A percentile compares a stretch with the other conserved stretches of the same genome.
These are phyloP conservation scores for Tenrec ecaudatus DNA, from an alignment of 2,113 vertebrate genomes.

Conservation along the genomic window DNA sequence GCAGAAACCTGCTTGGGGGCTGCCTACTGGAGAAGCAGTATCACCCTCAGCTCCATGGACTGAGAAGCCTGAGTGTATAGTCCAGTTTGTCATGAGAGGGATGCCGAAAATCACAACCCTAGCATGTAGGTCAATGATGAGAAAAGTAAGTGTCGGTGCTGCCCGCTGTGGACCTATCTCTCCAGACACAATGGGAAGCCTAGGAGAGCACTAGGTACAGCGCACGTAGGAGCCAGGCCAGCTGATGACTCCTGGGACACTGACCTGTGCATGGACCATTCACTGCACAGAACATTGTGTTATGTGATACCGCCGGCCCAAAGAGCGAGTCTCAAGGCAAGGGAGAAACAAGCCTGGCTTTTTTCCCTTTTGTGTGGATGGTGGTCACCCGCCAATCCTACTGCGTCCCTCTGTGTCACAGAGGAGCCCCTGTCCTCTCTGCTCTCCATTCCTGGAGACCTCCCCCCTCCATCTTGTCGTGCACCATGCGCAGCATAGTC, in stretches of 20 bases:
- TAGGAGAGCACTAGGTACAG: slow-evolving; percentile 17
- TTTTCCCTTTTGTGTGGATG: neutral
- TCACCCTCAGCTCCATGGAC: neutral
- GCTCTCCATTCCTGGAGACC: neutral
- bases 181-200: neutral
- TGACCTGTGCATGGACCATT: neutral
- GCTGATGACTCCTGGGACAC: neutral
- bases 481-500: neutral
- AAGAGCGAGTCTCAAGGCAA: neutral
- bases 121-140: neutral
- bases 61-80: neutral
- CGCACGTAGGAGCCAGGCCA: slow-evolving; percentile 21
- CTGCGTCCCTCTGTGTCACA: neutral
- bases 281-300: neutral
- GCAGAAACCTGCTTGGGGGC: neutral
- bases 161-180: neutral
- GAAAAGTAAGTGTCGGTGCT: neutral
- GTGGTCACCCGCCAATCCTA: neutral
- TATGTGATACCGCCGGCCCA: neutral
- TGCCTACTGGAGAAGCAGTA: neutral
- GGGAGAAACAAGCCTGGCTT: neutral
- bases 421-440: neutral
- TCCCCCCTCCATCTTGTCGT: neutral
- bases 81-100: neutral
- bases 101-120: neutral